Evolutionary conservation across 2,888 invertebrate species (phyloP), one percentile per base, ranked within the genome.

Genomic region (Pandemis cinnamomeana): DNA sequence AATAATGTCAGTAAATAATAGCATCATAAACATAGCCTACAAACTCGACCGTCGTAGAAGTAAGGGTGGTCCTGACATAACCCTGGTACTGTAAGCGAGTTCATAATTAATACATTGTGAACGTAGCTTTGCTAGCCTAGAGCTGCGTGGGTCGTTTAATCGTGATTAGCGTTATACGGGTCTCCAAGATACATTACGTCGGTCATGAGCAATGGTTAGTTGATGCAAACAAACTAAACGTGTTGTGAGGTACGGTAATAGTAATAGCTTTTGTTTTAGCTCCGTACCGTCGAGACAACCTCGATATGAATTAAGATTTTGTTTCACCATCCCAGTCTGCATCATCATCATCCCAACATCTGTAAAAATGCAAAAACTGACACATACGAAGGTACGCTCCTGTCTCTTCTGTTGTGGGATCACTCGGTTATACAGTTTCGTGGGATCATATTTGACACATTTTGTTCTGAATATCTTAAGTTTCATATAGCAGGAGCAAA

Each of bases 261-360:
- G 86, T 84, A 84, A 87, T 88, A 87, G 88, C 83, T 91, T 85
- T 87, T 83, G 83, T 86, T 89, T 87, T 91, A 93, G 86, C 86
- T 91, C 91, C 97, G 96, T 97, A 97, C 97, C 97, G 96, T 97
- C 97, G 95, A 96, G 94, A 92, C 95, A 96, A 95, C 93, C 95
- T 93, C 95, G 95, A 95, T 95, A 95, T 92, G 95, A 95, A 96
- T 96, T 97, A 95, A 96, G 95, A 94, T 96, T 96, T 95, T 97
- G 97, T 96, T 97, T 98, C 96, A 98, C 97, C 98, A 98, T 98
- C 95, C 98, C 98, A 94, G 97, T 96, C 97, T 98, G 97, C 97
- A 98, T 97, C 98, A 98, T 97, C 96, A 98, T 97, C 98, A 98
- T 98, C 95, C 98, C 98, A 95, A 98, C 98, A 98, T 98, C 98